These are phyloP conservation scores for Brachycybe producta DNA, from an alignment of 2,888 invertebrate genomes.

Conservation along the genomic window DNA sequence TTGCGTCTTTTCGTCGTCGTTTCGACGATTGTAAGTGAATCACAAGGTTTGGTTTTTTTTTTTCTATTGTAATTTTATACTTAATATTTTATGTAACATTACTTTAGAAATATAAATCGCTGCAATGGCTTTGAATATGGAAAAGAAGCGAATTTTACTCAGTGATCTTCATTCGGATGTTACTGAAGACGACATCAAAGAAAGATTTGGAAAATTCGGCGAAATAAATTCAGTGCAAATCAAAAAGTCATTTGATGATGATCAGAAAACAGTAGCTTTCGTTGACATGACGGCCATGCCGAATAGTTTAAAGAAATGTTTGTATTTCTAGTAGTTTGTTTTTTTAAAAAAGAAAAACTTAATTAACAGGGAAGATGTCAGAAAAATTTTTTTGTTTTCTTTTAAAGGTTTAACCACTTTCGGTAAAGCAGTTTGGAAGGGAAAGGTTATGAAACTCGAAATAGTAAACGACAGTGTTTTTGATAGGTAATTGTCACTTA, in stretches of 20 bases:
- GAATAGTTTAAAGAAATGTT: slow-evolving; percentile 3
- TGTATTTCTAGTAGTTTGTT: background rate
- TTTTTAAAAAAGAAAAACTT: too few relatives aligned
- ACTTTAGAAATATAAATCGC: too few relatives aligned
- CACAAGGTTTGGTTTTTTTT: too few relatives aligned
- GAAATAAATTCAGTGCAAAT: background rate
- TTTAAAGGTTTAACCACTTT: slow-evolving; percentile 9
- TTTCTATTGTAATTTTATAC: too few relatives aligned
- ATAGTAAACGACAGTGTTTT: slow-evolving; percentile 10
- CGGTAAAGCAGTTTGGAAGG: slow-evolving; percentile 11
- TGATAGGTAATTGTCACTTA: background rate
- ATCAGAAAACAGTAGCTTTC: slow-evolving; percentile 1
- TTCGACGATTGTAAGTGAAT: too few relatives aligned
- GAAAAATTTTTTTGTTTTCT: background rate
- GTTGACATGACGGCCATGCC: slow-evolving; percentile 1
- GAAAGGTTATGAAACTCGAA: slow-evolving; percentile 1
- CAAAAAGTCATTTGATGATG: slow-evolving; percentile 1
- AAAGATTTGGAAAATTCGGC: slow-evolving; percentile 6
- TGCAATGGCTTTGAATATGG: too few relatives aligned
- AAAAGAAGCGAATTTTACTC: slow-evolving; percentile 8
- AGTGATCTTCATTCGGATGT: slow-evolving; percentile 3
- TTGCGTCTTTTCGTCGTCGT: too few relatives aligned
- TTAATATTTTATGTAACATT: too few relatives aligned
- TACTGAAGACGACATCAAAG: slow-evolving; percentile 1
- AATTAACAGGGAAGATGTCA: background rate